Evolutionary conservation across 1,140 invertebrate species (phyloP).

Genomic region (Drosophila pruinosa): DNA sequence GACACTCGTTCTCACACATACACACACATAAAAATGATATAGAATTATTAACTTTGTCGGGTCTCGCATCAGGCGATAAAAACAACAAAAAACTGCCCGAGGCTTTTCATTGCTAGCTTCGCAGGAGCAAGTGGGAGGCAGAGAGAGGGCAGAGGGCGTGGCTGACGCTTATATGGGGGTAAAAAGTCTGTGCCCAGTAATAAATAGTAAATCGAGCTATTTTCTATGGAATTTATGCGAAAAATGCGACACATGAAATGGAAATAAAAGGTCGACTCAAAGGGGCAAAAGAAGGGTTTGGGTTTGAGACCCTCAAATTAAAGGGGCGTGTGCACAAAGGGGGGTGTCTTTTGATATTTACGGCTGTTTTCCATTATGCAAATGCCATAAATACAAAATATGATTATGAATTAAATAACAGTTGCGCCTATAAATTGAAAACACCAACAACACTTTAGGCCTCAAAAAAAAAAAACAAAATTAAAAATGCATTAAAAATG

Average conservation of each 20-base stretch:
- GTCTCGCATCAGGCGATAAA: conserved; percentile 35
- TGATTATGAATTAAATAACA: conserved; percentile 9
- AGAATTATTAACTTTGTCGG: conserved; percentile 70
- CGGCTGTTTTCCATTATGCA: conserved; percentile 21
- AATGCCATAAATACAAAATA: conserved; percentile 30
- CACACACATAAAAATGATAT: conserved; percentile 56
- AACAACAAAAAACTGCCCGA: conserved; percentile 24
- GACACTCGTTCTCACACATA: not conserved
- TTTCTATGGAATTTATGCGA: conserved; percentile 67
- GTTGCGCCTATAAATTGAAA: not conserved
- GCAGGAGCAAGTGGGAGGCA: not conserved
- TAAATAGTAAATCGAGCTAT: conserved; percentile 73
- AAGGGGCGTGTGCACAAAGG: not conserved
- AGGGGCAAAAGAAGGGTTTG: too few relatives aligned
- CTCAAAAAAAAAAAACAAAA: not conserved
- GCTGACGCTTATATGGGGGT: not conserved
- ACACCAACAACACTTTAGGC: too few relatives aligned
- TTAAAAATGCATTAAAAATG: not conserved
- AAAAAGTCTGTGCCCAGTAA: conserved; percentile 23
- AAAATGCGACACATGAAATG: conserved; percentile 42
- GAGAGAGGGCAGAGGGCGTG: not conserved
- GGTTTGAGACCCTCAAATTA: not conserved
- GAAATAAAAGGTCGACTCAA: conserved; percentile 25
- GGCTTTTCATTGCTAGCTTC: conserved; percentile 16
- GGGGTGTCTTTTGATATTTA: conserved; percentile 22